Base-by-base conservation (phyloP, 2,888 invertebrate genomes). In the Tryphoninae sp. region DNA sequence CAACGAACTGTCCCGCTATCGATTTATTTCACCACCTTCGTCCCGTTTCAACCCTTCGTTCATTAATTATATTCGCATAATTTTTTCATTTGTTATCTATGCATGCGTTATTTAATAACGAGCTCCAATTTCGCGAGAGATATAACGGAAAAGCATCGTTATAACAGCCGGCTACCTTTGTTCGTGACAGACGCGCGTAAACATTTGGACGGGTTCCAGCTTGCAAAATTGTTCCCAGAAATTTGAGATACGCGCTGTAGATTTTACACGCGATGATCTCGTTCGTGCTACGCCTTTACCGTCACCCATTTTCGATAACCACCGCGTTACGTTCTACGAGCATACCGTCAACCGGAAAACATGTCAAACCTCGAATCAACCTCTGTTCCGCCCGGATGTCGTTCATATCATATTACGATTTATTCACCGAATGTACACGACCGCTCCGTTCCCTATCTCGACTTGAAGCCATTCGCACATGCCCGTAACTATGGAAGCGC, bases 371-470 rank as follows among this genome's bases (percentile, higher is more conserved):
- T 55, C 73, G 62, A 26, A 58, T 69, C 68, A 64, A 42, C 33
- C 73, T 71, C 49, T 55, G 45, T 59, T 16, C 68, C 73, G 22
- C 42, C 64, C 59, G 59, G 61, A 74, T 59, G 74, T 74, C 69
- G 78, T 81, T 74, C 78, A 45, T 73, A 64, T 40, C 62, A 74
- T 78, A 74, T 78, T 69, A 55, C 73, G 69, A 81, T 81, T 81
- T 81, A 81, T 74, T 71, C 51, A 45, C 42, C 16, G 26, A 71
- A 81, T 40, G 53, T 74, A 65, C 16, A 58, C 40, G 53, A 42
- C 58, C 11, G 26, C 19, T 1, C 8, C 1, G 19, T 16, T 55
- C 26, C 45, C 58, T n/a, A n/a, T 75, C 11, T 42, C n/a, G 49
- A 11, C 22, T 45, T 33, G 49, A 67, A 58, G 58, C 42, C 40